These are phyloP conservation scores for Propithecus coquereli DNA, from an alignment of 2,113 vertebrate genomes.

Conservation along the genomic window DNA sequence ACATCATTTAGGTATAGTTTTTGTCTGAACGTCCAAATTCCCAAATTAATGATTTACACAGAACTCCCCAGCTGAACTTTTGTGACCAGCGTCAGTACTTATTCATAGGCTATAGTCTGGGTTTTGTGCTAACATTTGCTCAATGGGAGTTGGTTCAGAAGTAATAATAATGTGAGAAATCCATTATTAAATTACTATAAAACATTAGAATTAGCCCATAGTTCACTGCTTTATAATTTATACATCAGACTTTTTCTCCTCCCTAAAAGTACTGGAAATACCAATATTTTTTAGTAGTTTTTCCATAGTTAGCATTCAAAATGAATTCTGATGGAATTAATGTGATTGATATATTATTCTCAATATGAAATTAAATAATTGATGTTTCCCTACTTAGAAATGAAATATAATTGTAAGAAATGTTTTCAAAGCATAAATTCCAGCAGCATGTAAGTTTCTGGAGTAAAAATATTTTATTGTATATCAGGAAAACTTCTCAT, in stretches of 20 bases:
- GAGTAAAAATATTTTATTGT: constrained; percentile 47
- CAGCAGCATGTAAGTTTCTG: constrained; percentile 13
- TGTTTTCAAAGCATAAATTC: constrained; percentile 40
- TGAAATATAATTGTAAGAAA: constrained; percentile 39
- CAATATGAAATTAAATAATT: constrained; percentile 5
- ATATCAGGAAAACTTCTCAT: background rate
- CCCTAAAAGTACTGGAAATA: constrained; percentile 1
- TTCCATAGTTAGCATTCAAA: background rate
- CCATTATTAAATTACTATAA: background rate
- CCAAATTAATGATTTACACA: background rate
- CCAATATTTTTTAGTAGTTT: background rate
- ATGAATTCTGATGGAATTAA: background rate
- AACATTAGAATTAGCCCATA: background rate
- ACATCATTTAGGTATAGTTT: constrained; percentile 46
- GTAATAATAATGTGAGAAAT: background rate
- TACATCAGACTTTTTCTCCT: background rate
- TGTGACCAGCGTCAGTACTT: background rate
- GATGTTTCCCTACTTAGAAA: background rate
- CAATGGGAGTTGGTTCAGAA: background rate
- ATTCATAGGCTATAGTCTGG: background rate
- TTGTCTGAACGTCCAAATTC: constrained; percentile 5
- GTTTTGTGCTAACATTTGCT: background rate
- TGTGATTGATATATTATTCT: background rate
- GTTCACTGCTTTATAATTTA: background rate
- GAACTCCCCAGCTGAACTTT: constrained; percentile 3